Evolutionary conservation across 2,113 vertebrate species (phyloP), one percentile per base, ranked within the genome.

Genomic region (Atherinomorus stipes): DNA sequence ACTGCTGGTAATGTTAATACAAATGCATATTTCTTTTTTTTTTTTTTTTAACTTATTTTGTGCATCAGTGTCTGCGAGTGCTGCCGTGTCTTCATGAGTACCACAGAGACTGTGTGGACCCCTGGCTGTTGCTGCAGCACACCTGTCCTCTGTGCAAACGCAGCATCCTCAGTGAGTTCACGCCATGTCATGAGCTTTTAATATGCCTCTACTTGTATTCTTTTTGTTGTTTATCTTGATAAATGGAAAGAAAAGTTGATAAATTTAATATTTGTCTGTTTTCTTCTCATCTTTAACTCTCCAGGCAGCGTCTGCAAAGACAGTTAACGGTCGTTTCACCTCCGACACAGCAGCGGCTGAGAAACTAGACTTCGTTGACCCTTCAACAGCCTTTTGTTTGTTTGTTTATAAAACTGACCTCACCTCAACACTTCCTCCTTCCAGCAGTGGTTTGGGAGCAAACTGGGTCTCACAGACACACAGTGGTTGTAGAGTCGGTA

Each of bases 81-180:
- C 90, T 99, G 70, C 97, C 97, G 0, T 99, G 97, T 82, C 94
- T 90, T 26, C 97, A 99, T 0, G 97, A 98, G 86, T 98, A 98
- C 82, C 97, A 99, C 91, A 93, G 95, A 31, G 96, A 98, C 69
- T 98, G 97, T 0, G 96, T 99, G 76, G 97, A 99, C 65, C 96
- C 96, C 64, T 99, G 97, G 97, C 94, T 98, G 44, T 92, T 98
- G 65, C 93, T 96, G 84, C 97, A 96, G 81, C 97, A 98, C 89
- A 98, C 97, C 67, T 99, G 97, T 73, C 97, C 97, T 0, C 93
- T 99, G 54, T 99, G 97, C 92, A 99, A 99, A 84, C 97, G 92
- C 89, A 96, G 96, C 71, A 93, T 97, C 68, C 90, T 99, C 45
- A 88, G 96, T 96, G 85, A 95, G 95, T 76, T 18, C 8, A 6